These are phyloP conservation scores for Dendrolimus houi DNA, from an alignment of 2,888 invertebrate species.

Conservation along the genomic window DNA sequence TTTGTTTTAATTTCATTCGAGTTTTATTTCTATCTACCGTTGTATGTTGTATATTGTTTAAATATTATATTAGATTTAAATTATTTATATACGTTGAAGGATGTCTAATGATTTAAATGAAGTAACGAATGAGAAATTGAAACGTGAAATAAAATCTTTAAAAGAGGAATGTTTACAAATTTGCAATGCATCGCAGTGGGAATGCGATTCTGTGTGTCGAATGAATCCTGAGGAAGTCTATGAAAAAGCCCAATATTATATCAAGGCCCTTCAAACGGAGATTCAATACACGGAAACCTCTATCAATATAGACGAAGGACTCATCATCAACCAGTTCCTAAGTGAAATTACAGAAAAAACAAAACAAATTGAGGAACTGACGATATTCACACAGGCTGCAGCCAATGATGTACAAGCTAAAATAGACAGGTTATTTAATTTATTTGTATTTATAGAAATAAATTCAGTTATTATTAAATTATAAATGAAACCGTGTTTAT, in stretches of 20 bases:
- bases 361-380: not conserved
- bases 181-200: not conserved
- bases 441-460: no score
- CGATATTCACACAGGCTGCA: not conserved
- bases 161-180: not conserved
- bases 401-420: not conserved
- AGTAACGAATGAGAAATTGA: not conserved
- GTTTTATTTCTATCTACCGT: no score
- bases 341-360: conserved; percentile 5
- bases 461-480: no score
- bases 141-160: not conserved
- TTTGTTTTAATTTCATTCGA: no score
- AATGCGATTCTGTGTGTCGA: not conserved
- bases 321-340: not conserved
- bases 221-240: not conserved
- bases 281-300: not conserved
- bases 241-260: not conserved
- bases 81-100: not conserved
- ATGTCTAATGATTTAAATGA: not conserved
- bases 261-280: not conserved
- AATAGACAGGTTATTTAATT: not conserved
- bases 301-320: not conserved
- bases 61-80: no score
- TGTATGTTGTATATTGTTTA: no score
- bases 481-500: no score